phyloP scores from a whole-genome alignment of 2,113 vertebrate species.

The Acanthochromis polyacanthus region DNA sequence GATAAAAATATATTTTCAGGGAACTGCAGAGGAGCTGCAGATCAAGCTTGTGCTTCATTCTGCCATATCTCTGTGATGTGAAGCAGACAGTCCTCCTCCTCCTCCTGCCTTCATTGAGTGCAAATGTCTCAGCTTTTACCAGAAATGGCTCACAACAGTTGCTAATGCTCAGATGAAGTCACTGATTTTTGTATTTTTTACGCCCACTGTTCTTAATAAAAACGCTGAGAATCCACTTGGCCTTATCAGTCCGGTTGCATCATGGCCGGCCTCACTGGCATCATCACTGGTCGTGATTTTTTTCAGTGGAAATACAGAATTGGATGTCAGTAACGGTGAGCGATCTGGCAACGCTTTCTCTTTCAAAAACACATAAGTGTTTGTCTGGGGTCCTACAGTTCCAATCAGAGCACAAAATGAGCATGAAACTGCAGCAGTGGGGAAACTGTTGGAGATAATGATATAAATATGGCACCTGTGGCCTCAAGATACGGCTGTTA shows the following conservation, averaged over 20 bases:
- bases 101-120: not conserved
- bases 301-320: not conserved
- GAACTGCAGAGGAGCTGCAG: no score
- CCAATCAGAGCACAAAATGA: not conserved
- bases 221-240: no score
- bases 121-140: conserved; percentile 31
- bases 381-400: no score
- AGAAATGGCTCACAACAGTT: not conserved
- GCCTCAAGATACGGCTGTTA: not conserved
- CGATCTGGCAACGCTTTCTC: not conserved
- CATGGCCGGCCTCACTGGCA: no score
- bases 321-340: not conserved
- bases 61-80: not conserved
- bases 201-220: not conserved
- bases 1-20: no score
- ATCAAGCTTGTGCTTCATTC: not conserved
- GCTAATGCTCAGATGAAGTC: not conserved
- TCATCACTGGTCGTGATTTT: not conserved
- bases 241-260: no score
- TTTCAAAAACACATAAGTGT: not conserved
- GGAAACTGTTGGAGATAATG: not conserved
- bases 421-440: not conserved
- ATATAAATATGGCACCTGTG: not conserved
- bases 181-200: not conserved
- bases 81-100: conserved; percentile 2